phyloP scores from a whole-genome alignment of 2,797 vertebrate genomes.

The Ceryle rudis region DNA sequence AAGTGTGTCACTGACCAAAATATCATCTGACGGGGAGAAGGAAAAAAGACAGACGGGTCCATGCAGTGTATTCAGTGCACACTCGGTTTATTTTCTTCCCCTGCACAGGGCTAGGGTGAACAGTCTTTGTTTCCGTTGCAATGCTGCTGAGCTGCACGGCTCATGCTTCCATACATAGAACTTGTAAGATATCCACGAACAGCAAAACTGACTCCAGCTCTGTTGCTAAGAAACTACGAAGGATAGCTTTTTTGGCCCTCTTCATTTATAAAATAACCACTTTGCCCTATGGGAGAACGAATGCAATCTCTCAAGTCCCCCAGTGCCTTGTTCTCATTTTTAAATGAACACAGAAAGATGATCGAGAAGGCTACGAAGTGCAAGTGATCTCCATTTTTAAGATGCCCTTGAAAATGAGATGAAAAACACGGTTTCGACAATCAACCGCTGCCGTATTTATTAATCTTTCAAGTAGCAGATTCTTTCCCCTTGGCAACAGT shows the following conservation, averaged over 20 bases:
- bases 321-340: conserved; percentile 47
- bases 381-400: conserved; percentile 31
- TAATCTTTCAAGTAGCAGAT: conserved; percentile 47
- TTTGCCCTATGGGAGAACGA: conserved; percentile 55
- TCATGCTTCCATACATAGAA: conserved; percentile 15
- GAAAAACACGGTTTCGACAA: conserved; percentile 51
- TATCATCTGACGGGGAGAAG: neutral
- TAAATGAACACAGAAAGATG: conserved; percentile 42
- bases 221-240: conserved; percentile 70
- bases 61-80: neutral
- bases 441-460: conserved; percentile 7
- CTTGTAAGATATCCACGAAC: neutral
- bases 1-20: neutral
- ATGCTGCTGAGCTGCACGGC: neutral
- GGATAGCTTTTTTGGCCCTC: conserved; percentile 36
- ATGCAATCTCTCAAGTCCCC: conserved; percentile 40
- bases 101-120: neutral
- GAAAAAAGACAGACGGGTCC: neutral
- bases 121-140: neutral
- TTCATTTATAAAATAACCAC: conserved; percentile 63
- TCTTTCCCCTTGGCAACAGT: conserved; percentile 26
- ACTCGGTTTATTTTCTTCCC: neutral
- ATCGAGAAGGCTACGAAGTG: neutral
- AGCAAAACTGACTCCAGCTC: neutral
- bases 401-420: conserved; percentile 73